Evolutionary conservation across 2,888 invertebrate species (phyloP).

Genomic region (Shargacucullia verbasci): DNA sequence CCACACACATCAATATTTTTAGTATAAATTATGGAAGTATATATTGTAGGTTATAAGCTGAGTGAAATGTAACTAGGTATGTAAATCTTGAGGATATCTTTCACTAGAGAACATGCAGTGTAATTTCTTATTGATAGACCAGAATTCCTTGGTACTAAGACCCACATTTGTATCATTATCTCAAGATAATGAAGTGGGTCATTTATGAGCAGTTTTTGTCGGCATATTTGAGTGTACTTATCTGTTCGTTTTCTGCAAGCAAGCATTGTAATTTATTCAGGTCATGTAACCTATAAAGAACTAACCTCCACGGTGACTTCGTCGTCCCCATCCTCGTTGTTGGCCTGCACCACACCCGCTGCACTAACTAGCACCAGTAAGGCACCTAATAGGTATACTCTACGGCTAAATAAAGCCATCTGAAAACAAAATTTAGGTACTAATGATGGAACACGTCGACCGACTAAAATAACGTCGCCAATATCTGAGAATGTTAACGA

Average conservation of each 20-base stretch:
- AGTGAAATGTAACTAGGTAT: too few relatives aligned
- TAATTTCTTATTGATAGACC: not conserved
- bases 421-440: constrained; percentile 60
- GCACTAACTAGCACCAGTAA: constrained; percentile 71
- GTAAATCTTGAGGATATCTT: constrained; percentile 2
- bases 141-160: constrained; percentile 3
- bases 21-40: not conserved
- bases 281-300: constrained; percentile 67
- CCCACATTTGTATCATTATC: constrained; percentile 30
- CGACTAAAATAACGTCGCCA: constrained; percentile 21
- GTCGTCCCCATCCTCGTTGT: constrained; percentile 71
- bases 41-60: not conserved
- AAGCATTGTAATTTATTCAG: constrained; percentile 52
- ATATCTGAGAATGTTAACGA: constrained; percentile 20
- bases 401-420: constrained; percentile 79
- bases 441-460: constrained; percentile 44
- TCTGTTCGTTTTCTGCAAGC: constrained; percentile 3
- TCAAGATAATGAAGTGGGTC: constrained; percentile 45
- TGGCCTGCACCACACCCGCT: constrained; percentile 61
- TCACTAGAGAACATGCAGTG: not conserved
- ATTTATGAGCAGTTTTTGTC: constrained; percentile 12
- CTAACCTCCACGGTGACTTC: constrained; percentile 83
- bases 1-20: too few relatives aligned
- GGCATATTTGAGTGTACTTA: not conserved
- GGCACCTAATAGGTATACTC: constrained; percentile 68